Percentiles rank a stretch among this genome's conserved stretches.
Conservation (phyloP, 2,888 invertebrate genomes). For the Gisinianus flammeolus region DNA sequence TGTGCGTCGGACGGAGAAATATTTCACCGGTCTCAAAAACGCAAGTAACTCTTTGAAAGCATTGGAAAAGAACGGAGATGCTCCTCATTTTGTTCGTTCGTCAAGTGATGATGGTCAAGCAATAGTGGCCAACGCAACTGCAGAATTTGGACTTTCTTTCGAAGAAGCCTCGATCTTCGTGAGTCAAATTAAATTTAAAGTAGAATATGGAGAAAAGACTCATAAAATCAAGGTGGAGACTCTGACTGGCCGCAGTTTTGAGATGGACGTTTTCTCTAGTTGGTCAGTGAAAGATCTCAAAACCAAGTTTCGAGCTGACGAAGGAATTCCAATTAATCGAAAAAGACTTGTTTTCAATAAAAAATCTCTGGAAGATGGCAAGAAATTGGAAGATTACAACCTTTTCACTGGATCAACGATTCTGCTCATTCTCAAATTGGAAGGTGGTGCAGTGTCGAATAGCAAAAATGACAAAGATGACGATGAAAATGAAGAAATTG, state of each 20-base stretch:
- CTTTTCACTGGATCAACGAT: no score
- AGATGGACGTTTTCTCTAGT: no score
- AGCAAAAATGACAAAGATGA: no score
- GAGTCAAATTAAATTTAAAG: constrained; percentile 7
- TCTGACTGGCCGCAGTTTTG: neutral
- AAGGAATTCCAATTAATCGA: neutral
- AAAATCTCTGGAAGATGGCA: neutral
- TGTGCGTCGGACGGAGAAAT: neutral
- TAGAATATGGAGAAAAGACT: neutral
- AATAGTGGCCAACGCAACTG: neutral
- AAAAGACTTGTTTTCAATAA: neutral
- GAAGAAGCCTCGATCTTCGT: constrained; percentile 5
- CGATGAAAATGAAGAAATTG: neutral
- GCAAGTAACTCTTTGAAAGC: neutral
- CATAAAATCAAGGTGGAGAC: neutral
- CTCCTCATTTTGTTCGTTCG: constrained; percentile 18
- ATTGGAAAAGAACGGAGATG: constrained; percentile 10
- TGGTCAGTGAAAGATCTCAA: neutral
- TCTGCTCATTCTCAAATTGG: no score
- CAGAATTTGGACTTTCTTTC: neutral
- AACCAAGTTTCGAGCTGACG: neutral
- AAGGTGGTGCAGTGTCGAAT: no score
- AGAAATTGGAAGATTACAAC: no score
- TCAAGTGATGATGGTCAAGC: constrained; percentile 20
- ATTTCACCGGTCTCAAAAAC: neutral